Evolutionary conservation across 2,113 vertebrate genomes (phyloP).

Genomic region (Scomber japonicus): DNA sequence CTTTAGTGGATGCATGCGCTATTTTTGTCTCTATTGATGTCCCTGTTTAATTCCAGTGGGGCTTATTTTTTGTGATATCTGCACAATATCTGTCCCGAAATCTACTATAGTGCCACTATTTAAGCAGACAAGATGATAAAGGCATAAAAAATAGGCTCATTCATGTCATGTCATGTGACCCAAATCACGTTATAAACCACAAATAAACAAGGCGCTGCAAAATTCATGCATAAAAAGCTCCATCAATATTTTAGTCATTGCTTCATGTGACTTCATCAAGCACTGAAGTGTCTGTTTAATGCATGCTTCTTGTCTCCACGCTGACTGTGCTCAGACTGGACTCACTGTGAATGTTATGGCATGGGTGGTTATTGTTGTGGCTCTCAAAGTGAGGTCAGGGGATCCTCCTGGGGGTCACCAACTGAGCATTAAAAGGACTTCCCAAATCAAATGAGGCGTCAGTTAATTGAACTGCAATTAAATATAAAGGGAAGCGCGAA

Average conservation of each 20-base stretch:
- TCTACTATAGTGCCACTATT: neutral
- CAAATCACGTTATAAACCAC: neutral
- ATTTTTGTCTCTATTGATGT: neutral
- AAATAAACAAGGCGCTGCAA: conserved; percentile 49
- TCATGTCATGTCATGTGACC: neutral
- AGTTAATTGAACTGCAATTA: neutral
- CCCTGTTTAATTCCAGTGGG: neutral
- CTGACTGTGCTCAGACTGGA: conserved; percentile 26
- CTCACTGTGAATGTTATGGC: conserved; percentile 17
- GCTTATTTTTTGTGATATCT: neutral
- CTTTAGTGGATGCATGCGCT: neutral
- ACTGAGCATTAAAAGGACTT: conserved; percentile 2
- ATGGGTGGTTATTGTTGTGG: conserved; percentile 1
- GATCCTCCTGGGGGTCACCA: conserved; percentile 5
- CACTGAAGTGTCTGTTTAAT: conserved; percentile 9
- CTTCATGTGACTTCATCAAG: conserved; percentile 43
- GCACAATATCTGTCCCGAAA: conserved; percentile 6
- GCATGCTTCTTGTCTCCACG: conserved; percentile 24
- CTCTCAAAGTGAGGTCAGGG: conserved; percentile 25
- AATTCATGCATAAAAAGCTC: conserved; percentile 45
- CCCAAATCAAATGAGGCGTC: neutral
- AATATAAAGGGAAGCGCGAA: neutral
- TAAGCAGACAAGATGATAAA: neutral
- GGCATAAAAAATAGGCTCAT: neutral
- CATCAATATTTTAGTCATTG: conserved; percentile 65